These are phyloP conservation scores for Mus pahari DNA, from an alignment of 2,113 vertebrate species.

Conservation along the genomic window DNA sequence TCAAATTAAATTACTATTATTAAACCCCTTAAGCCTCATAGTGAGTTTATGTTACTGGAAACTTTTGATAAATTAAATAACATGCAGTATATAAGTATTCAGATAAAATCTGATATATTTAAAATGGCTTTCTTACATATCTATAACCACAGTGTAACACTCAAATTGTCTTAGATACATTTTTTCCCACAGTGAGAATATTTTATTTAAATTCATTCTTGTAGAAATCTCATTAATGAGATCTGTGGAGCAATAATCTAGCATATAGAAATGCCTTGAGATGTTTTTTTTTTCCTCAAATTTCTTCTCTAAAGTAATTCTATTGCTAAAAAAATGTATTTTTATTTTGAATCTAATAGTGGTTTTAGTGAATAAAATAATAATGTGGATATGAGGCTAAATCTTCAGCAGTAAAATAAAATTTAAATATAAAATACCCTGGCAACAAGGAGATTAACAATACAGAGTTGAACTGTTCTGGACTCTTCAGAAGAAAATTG, in stretches of 20 bases:
- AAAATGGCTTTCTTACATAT: constrained; percentile 62
- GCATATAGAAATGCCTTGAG: constrained; percentile 55
- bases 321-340: constrained; percentile 49
- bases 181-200: constrained; percentile 54
- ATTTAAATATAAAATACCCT: constrained; percentile 61
- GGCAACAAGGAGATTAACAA: constrained; percentile 58
- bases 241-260: constrained; percentile 60
- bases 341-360: constrained; percentile 61
- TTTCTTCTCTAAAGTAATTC: constrained; percentile 59
- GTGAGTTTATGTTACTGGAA: constrained; percentile 70
- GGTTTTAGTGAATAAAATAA: constrained; percentile 59
- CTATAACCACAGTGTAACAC: constrained; percentile 37
- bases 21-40: constrained; percentile 72
- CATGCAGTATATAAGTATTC: constrained; percentile 51
- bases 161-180: constrained; percentile 44
- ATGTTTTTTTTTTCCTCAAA: constrained; percentile 17
- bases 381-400: constrained; percentile 47
- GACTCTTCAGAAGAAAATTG: constrained; percentile 46
- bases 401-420: constrained; percentile 58
- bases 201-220: constrained; percentile 61
- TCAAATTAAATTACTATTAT: constrained; percentile 78
- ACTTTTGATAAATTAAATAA: constrained; percentile 78
- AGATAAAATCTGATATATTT: constrained; percentile 69
- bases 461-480: constrained; percentile 17
- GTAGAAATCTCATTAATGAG: constrained; percentile 65